A percentile compares a stretch with the other conserved stretches of the same genome.
Evolutionary conservation across 2,113 vertebrate genomes (phyloP).

Genomic region (Camelus dromedarius): DNA sequence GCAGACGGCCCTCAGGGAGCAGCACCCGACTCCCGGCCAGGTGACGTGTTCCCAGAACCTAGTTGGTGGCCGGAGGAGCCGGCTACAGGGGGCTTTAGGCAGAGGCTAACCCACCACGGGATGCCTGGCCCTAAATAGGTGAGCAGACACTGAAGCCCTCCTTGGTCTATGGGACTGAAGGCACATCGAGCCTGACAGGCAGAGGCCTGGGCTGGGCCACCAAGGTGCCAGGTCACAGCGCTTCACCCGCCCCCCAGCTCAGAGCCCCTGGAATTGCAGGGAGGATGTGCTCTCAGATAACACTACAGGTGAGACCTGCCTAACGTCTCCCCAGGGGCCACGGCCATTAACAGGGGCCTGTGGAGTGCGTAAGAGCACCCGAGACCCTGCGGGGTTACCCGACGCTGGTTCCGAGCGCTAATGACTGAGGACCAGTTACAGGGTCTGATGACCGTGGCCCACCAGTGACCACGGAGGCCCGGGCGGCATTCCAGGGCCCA

Average conservation of each 20-base stretch:
- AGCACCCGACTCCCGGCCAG: too few relatives aligned
- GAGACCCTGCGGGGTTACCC: background rate
- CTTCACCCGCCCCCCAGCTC: too few relatives aligned
- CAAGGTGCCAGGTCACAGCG: background rate
- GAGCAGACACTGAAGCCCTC: background rate
- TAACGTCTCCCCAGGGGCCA: background rate
- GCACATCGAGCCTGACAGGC: background rate
- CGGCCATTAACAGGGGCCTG: background rate
- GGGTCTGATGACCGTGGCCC: background rate
- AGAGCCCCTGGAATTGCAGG: too few relatives aligned
- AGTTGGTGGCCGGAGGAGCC: background rate
- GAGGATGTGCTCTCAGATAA: background rate
- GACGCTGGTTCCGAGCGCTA: background rate
- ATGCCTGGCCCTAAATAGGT: background rate
- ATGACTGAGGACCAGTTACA: background rate
- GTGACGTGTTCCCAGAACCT: background rate
- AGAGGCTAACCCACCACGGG: background rate
- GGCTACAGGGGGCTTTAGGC: too few relatives aligned
- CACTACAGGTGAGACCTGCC: background rate
- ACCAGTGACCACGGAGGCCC: too few relatives aligned
- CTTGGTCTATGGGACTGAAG: background rate
- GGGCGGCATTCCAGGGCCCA: accelerated
- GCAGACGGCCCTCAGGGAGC: background rate
- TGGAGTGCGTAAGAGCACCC: too few relatives aligned
- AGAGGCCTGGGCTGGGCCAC: background rate